Evolutionary conservation across 2,888 invertebrate genomes (phyloP).

Genomic region (Ceriagrion tenellum): DNA sequence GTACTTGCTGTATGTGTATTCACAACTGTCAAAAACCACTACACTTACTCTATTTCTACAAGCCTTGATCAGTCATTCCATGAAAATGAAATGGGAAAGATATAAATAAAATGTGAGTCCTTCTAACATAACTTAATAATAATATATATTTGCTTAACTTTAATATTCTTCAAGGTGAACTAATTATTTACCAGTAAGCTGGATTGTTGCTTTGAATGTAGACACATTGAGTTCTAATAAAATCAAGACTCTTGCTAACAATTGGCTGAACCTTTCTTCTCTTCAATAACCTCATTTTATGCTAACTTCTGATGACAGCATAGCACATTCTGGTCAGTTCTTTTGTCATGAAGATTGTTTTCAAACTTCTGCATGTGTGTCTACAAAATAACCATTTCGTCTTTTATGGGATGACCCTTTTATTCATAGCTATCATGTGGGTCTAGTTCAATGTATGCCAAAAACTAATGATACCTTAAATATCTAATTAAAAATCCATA

Average conservation of each 20-base stretch:
- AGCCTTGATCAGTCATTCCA: slow-evolving; percentile 53
- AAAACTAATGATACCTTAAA: slow-evolving; percentile 38
- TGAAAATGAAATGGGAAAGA: slow-evolving; percentile 34
- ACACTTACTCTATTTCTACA: slow-evolving; percentile 47
- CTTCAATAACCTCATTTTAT: neutral
- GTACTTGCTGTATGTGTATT: slow-evolving; percentile 58
- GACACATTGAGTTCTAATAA: too few species aligned
- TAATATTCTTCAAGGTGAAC: too few species aligned
- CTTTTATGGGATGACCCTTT: slow-evolving; percentile 41
- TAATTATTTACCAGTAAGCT: too few species aligned
- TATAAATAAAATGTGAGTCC: neutral
- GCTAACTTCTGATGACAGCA: neutral
- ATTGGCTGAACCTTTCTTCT: neutral
- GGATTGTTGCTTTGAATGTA: too few species aligned
- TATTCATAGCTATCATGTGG: slow-evolving; percentile 52
- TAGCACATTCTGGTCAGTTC: neutral
- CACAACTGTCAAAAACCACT: slow-evolving; percentile 48
- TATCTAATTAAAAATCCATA: neutral
- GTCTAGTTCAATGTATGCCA: slow-evolving; percentile 53
- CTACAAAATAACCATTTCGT: neutral
- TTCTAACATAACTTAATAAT: neutral
- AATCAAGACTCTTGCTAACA: too few species aligned
- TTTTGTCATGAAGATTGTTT: neutral
- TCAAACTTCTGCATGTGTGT: neutral
- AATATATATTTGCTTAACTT: too few species aligned